A percentile compares a stretch with the other conserved stretches of the same genome.
These are phyloP conservation scores for Rhagologus leucostigma DNA, from an alignment of 2,113 vertebrate genomes.

Conservation along the genomic window DNA sequence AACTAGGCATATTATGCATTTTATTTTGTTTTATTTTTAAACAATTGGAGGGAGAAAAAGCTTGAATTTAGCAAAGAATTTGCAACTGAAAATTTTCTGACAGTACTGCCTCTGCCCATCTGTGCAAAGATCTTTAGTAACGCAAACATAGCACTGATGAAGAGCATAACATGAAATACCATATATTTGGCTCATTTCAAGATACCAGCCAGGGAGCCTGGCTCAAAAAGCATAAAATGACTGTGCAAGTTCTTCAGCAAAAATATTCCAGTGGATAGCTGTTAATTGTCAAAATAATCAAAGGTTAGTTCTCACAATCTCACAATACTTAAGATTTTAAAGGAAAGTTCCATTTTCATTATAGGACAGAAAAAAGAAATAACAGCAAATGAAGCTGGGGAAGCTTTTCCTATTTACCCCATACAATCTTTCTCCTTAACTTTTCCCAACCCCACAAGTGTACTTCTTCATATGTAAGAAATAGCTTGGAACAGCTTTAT, in stretches of 20 bases:
- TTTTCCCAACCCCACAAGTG: not conserved
- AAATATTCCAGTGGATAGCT: not conserved
- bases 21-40: slow-evolving; percentile 62
- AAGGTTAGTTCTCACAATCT: not conserved
- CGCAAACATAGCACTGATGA: slow-evolving; percentile 18
- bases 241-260: not conserved
- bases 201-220: not conserved
- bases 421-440: not conserved
- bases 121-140: slow-evolving; percentile 58
- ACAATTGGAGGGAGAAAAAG: slow-evolving; percentile 48
- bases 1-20: not conserved
- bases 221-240: slow-evolving; percentile 21
- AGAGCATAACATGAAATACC: slow-evolving; percentile 32
- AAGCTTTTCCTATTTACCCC: not conserved
- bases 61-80: slow-evolving; percentile 40
- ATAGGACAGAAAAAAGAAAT: not conserved
- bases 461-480: not conserved
- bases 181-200: not conserved
- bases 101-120: slow-evolving; percentile 59
- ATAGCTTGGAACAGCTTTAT: not conserved
- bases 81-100: slow-evolving; percentile 56
- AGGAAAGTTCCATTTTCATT: not conserved
- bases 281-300: not conserved
- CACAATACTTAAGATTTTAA: not conserved
- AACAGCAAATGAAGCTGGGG: accelerated